Base-by-base conservation (phyloP, 2,888 invertebrate genomes). In the Incurvaria masculella region DNA sequence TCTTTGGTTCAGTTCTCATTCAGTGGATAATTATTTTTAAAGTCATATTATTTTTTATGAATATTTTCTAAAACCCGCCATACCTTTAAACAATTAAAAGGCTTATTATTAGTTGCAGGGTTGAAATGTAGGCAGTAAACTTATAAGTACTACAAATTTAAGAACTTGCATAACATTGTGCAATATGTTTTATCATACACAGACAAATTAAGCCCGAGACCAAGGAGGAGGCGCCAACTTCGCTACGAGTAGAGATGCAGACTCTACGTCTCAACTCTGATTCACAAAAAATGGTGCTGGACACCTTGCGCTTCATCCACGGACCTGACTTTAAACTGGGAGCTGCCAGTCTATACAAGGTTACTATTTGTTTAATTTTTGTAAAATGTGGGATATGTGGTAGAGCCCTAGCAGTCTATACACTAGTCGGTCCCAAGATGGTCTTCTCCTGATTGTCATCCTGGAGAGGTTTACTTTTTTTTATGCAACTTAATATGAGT, bases 211-310 rank as follows among this genome's bases (percentile, higher is more conserved):
- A 74, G 58, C 66, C 72, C 47, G 74, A 72, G 40, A 70, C 72
- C 1, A 67, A 75, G 46, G 55, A 61, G 40, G 72, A 78, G 52
- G 73, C 81, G 4, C 73, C 68, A 50, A 78, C 76, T 23, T 66
- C 75, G 5, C 79, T 87, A 1, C 89, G 87, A 65, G 87, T 89
- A 52, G 89, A 91, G 69, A 73, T 91, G 69, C 89, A 90, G 60
- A 86, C 86, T 5, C 68, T 91, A 42, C 80, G 84, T 5, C 68
- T 91, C 19, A 82, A 80, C 44, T 81, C 87, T 21, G 84, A 86
- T 56, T 84, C 87, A 2, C 88, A 90, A 61, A 85, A 86, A 61
- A 75, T 85, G 57, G 81, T 91, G 38, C 80, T 89, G 69, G 88
- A 90, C 53, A 89, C 90, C 2, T 66, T 91, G 45, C 83, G 84